These are phyloP conservation scores for Edolisoma coerulescens DNA, from an alignment of 2,113 vertebrate species.

Conservation along the genomic window DNA sequence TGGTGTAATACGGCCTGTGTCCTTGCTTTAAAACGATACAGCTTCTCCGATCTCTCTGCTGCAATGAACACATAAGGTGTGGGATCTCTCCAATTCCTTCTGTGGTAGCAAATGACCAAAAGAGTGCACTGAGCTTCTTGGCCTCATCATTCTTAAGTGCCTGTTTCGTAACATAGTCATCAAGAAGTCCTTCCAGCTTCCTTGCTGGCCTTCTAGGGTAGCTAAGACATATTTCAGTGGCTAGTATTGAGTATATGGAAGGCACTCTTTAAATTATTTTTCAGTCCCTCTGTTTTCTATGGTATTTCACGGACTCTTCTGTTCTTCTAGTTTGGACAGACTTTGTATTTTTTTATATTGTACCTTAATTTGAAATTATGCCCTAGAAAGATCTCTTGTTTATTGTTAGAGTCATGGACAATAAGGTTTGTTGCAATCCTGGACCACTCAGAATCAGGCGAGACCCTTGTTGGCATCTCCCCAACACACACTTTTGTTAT, in stretches of 20 bases:
- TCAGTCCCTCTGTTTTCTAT: not conserved
- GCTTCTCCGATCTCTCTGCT: fast-evolving
- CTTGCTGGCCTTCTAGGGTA: not conserved
- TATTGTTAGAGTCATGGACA: not conserved
- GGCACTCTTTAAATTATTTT: not conserved
- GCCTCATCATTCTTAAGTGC: not conserved
- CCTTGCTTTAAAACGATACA: not conserved
- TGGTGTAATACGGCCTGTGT: not conserved
- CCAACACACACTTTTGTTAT: not conserved
- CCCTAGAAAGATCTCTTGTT: not conserved
- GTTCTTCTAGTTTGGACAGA: not conserved
- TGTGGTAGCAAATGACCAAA: not conserved
- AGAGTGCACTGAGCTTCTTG: not conserved
- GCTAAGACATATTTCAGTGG: not conserved
- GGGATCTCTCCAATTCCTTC: not conserved
- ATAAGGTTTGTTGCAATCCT: not conserved
- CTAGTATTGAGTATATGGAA: not conserved
- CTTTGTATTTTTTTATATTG: not conserved
- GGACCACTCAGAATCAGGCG: not conserved
- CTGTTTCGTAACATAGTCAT: not conserved
- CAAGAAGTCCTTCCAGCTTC: not conserved
- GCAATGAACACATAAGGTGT: fast-evolving
- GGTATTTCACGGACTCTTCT: not conserved
- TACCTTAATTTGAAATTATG: not conserved
- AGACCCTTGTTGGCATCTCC: not conserved